Evolutionary conservation across 2,113 vertebrate genomes (phyloP).

Genomic region (Rhinoptilus africanus): DNA sequence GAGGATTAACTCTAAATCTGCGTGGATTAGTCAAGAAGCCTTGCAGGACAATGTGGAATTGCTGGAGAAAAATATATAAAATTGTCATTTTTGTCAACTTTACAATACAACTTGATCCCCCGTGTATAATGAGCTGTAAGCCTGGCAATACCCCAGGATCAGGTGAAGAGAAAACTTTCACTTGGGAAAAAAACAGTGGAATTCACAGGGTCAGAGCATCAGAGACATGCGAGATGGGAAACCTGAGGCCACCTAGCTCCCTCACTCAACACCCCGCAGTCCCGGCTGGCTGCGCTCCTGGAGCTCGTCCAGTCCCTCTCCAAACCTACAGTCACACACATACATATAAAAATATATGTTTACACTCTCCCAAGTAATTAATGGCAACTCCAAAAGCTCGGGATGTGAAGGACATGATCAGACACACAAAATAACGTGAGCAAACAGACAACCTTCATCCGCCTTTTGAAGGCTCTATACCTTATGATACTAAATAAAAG

Average conservation of each 20-base stretch:
- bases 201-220: not conserved
- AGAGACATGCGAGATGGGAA: not conserved
- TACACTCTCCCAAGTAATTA: not conserved
- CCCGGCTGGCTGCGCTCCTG: not conserved
- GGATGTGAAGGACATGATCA: not conserved
- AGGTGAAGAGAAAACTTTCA: constrained; percentile 45
- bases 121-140: constrained; percentile 14
- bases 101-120: constrained; percentile 17
- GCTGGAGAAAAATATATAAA: not conserved
- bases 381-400: not conserved
- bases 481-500: not conserved
- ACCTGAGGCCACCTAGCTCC: not conserved
- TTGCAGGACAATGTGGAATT: not conserved
- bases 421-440: not conserved
- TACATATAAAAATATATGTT: not conserved
- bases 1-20: constrained; percentile 43
- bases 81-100: constrained; percentile 10
- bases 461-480: not conserved
- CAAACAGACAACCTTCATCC: not conserved
- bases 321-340: not conserved
- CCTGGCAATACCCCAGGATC: not conserved
- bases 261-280: not conserved
- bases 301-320: not conserved
- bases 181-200: not conserved
- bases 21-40: constrained; percentile 17